Evolutionary conservation across 2,113 vertebrate genomes (phyloP).

Genomic region (Labeo rohita): DNA sequence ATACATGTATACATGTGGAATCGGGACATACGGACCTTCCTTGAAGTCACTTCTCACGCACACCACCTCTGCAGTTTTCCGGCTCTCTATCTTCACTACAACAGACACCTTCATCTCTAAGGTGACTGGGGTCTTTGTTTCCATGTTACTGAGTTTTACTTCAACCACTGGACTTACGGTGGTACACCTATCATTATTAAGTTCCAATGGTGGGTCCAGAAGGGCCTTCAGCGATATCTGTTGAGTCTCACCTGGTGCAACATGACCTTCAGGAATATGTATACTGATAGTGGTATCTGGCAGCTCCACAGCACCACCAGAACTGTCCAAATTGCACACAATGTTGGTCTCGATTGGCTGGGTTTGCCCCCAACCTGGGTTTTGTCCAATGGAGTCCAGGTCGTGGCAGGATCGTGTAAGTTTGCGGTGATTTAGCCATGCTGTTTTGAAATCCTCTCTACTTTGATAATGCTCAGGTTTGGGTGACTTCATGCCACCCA

Average conservation of each 20-base stretch:
- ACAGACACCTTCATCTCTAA: conserved; percentile 93
- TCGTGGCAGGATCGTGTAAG: conserved; percentile 95
- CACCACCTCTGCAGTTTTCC: conserved; percentile 79
- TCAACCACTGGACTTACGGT: conserved; percentile 92
- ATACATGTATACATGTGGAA: conserved; percentile 79
- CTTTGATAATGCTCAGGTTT: conserved; percentile 94
- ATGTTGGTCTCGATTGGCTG: conserved; percentile 93
- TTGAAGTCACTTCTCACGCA: conserved; percentile 89
- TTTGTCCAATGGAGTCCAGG: conserved; percentile 90
- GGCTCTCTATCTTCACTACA: conserved; percentile 85
- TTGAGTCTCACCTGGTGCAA: conserved; percentile 85
- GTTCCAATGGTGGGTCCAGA: conserved; percentile 89
- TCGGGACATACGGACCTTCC: conserved; percentile 85
- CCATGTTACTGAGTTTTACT: conserved; percentile 93
- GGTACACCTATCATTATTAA: conserved; percentile 90
- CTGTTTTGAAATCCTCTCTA: conserved; percentile 92
- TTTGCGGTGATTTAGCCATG: conserved; percentile 94
- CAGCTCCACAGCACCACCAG: conserved; percentile 89
- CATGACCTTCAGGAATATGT: conserved; percentile 88
- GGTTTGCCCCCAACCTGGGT: conserved; percentile 95
- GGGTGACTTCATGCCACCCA: conserved; percentile 85
- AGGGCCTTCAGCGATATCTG: conserved; percentile 93
- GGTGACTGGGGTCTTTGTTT: conserved; percentile 83
- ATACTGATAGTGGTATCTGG: conserved; percentile 92
- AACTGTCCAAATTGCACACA: conserved; percentile 89